phyloP scores from a whole-genome alignment of 2,888 invertebrate genomes.

The Tridacna crocea region DNA sequence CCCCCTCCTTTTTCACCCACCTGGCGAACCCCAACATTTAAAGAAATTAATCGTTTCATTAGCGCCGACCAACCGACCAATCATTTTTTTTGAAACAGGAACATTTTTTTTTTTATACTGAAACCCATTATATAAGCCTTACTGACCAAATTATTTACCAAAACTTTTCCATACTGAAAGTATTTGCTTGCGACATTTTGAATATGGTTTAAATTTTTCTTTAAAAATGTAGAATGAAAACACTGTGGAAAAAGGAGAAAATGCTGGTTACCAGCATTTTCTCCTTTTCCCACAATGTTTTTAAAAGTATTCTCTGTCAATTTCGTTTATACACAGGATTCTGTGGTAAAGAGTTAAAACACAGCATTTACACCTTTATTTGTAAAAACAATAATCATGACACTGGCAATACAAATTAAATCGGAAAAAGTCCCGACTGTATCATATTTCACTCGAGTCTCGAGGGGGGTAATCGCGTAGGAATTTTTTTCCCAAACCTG shows the following conservation, averaged over 20 bases:
- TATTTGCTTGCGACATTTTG: too few relatives aligned
- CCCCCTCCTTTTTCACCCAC: too few relatives aligned
- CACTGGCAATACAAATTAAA: background rate
- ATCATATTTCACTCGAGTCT: background rate
- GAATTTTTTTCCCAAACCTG: background rate
- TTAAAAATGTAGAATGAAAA: background rate
- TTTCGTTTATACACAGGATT: background rate
- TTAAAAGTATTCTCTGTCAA: background rate
- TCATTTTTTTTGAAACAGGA: too few relatives aligned
- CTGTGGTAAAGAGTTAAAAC: background rate
- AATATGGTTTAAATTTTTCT: background rate
- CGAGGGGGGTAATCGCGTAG: background rate
- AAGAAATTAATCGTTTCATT: too few relatives aligned
- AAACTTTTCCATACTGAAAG: too few relatives aligned
- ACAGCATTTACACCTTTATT: too few relatives aligned
- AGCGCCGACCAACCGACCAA: too few relatives aligned
- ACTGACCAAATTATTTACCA: too few relatives aligned
- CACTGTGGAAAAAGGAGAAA: background rate
- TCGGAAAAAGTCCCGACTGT: background rate
- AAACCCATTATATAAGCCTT: too few relatives aligned
- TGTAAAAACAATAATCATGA: too few relatives aligned
- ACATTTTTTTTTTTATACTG: too few relatives aligned
- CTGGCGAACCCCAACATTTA: too few relatives aligned
- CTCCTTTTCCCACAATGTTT: background rate
- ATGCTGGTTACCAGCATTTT: background rate